Evolutionary conservation across 2,888 invertebrate genomes (phyloP), one percentile per base, ranked within the genome.

Genomic region (Nasonovia ribisnigri): DNA sequence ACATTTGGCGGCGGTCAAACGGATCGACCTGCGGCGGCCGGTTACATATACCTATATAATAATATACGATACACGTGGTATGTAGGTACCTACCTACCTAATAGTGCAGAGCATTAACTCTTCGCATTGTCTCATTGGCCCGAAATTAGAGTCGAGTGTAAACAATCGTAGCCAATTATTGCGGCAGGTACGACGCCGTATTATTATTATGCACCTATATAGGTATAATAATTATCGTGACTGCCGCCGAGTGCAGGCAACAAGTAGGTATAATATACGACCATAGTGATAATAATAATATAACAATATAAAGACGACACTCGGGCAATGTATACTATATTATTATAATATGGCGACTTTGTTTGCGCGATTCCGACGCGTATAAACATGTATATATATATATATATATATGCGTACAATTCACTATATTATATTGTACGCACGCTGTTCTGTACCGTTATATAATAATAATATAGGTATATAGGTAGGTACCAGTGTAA

Each of bases 141-240:
- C 57, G 29, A 89, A 89, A n/a, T 57, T 43, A 43, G 57, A 89
- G 43, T 16, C 43, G 29, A 89, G 57, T 54, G 89, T 42, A 57
- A 43, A 89, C 89, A 57, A 57, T 89, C 57, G 89, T 89, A 60
- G 43, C 89, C 89, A 89, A 89, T 89, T 89, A 57, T n/a, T 67
- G 67, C n/a, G 5, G n/a, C 36, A 5, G 77, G 36, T 3, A 20
- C 36, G 36, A 24, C 36, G 20, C 20, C 29, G 6, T 26, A 26
- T 57, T 20, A 26, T 29, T 67, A 67, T n/a, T 36, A 20, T 36
- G 16, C 16, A 54, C 13, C 54, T 20, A 51, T n/a, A 67, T 5
- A 5, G n/a, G n/a, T n/a, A 36, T 36, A 36, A 10, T 77, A 57
- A 26, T 57, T 57, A 26, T 57, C 26, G 26, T 26, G 57, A 57